Percentiles rank a stretch among this genome's conserved stretches.
phyloP scores from a whole-genome alignment of 2,113 vertebrate species.

The Hypomesus transpacificus region DNA sequence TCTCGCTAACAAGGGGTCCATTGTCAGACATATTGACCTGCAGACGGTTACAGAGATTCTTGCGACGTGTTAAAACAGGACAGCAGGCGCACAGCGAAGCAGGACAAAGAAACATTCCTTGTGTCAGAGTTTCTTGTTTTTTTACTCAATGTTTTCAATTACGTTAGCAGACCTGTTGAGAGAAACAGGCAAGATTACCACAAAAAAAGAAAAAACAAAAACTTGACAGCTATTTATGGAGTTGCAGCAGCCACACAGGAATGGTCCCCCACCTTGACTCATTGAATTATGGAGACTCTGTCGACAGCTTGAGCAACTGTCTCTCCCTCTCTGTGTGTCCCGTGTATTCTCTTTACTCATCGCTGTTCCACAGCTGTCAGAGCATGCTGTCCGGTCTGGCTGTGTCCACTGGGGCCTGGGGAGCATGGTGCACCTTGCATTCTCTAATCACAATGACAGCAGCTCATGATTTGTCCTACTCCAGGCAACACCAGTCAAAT shows the following conservation, averaged over 20 bases:
- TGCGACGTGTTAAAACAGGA: slow-evolving; percentile 68
- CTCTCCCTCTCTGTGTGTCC: slow-evolving; percentile 55
- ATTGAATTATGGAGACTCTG: slow-evolving; percentile 68
- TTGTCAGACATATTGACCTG: slow-evolving; percentile 58
- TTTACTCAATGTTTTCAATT: slow-evolving; percentile 62
- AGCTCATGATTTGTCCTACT: slow-evolving; percentile 31
- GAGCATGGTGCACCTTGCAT: slow-evolving; percentile 61
- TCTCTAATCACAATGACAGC: slow-evolving; percentile 46
- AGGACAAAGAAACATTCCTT: slow-evolving; percentile 68
- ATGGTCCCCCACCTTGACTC: slow-evolving; percentile 67
- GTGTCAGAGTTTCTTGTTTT: slow-evolving; percentile 58
- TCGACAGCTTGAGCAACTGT: slow-evolving; percentile 68
- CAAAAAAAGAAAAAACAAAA: slow-evolving; percentile 34
- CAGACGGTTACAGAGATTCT: slow-evolving; percentile 59
- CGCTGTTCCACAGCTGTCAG: slow-evolving; percentile 62
- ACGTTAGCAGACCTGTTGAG: slow-evolving; percentile 64
- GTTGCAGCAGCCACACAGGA: slow-evolving; percentile 50
- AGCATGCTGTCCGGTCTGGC: slow-evolving; percentile 46
- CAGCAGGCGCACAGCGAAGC: slow-evolving; percentile 41
- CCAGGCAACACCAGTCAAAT: slow-evolving; percentile 23
- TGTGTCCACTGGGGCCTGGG: slow-evolving; percentile 41
- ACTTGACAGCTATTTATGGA: slow-evolving; percentile 64
- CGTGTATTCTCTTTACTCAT: slow-evolving; percentile 58
- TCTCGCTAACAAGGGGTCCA: slow-evolving; percentile 51
- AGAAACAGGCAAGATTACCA: slow-evolving; percentile 63